Conservation (phyloP, 2,888 invertebrate species). For the Sphinx pinastri region DNA sequence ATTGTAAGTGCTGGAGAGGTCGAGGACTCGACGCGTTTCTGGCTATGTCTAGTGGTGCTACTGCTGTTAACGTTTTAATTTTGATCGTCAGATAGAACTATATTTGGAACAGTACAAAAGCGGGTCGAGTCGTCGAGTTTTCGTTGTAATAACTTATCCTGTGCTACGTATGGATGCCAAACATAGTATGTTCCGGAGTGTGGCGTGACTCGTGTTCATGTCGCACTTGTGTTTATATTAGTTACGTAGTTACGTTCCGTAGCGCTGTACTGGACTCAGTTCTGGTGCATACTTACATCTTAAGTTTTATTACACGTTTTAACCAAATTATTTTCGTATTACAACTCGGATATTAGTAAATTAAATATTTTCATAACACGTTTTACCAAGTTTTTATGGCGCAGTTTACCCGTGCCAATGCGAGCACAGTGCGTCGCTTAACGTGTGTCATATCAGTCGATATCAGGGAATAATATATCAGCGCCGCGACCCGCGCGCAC, state of each 20-base stretch:
- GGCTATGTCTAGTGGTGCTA: conserved; percentile 10
- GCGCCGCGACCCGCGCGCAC: neutral
- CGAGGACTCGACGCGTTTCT: conserved; percentile 6
- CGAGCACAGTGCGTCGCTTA: conserved; percentile 15
- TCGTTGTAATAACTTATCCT: conserved; percentile 2
- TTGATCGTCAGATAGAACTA: neutral
- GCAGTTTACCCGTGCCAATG: conserved; percentile 7
- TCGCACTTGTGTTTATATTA: neutral
- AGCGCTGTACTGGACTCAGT: neutral
- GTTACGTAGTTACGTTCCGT: neutral
- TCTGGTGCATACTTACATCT: neutral
- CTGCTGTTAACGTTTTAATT: neutral
- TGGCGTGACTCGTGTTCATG: conserved; percentile 6
- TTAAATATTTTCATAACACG: conserved; percentile 20
- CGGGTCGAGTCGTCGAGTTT: neutral
- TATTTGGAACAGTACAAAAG: neutral
- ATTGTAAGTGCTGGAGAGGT: conserved; percentile 3
- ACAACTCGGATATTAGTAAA: conserved; percentile 9
- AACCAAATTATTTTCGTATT: conserved; percentile 24
- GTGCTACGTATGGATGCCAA: conserved; percentile 18
- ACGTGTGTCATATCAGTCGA: conserved; percentile 55
- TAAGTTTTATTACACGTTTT: conserved; percentile 15
- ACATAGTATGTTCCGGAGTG: conserved; percentile 5
- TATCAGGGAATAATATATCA: conserved; percentile 28
- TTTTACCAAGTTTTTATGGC: conserved; percentile 26